phyloP scores from a whole-genome alignment of 1,140 invertebrate species.

The Drosophila quadrilineata region DNA sequence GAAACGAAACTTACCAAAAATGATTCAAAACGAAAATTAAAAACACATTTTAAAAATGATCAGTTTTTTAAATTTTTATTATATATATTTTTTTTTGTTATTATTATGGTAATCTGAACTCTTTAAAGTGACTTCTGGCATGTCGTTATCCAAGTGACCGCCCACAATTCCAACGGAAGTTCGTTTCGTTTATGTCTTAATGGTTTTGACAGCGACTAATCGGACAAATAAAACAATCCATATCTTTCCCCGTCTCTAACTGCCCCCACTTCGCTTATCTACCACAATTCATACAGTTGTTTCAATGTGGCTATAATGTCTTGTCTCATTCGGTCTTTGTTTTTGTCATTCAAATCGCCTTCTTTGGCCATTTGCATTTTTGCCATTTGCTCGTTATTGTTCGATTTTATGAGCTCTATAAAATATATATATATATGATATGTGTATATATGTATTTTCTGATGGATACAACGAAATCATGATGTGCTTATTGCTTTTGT shows the following conservation, averaged over 20 bases:
- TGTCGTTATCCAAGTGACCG: not conserved
- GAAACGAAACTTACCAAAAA: not conserved
- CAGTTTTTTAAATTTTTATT: not conserved
- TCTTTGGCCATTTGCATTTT: conserved; percentile 53
- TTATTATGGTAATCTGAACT: too few relatives aligned
- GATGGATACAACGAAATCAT: conserved; percentile 63
- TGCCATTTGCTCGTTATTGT: conserved; percentile 18
- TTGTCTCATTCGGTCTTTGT: conserved; percentile 23
- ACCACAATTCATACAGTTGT: too few relatives aligned
- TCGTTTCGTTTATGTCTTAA: conserved; percentile 45
- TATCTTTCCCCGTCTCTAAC: conserved; percentile 43
- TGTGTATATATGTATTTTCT: too few relatives aligned
- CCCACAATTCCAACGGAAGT: conserved; percentile 52
- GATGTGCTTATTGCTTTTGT: too few relatives aligned
- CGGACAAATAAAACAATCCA: conserved; percentile 55
- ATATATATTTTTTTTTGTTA: not conserved
- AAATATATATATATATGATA: too few relatives aligned
- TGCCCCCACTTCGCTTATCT: conserved; percentile 18
- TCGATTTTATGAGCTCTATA: conserved; percentile 51
- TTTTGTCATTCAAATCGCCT: conserved; percentile 65
- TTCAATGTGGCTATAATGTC: too few relatives aligned
- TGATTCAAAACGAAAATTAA: not conserved
- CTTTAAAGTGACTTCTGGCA: too few relatives aligned
- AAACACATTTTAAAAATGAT: conserved; percentile 1
- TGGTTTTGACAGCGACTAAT: conserved; percentile 55